Evolutionary conservation across 2,113 vertebrate genomes (phyloP), one percentile per base, ranked within the genome.

Genomic region (Elgaria multicarinata): DNA sequence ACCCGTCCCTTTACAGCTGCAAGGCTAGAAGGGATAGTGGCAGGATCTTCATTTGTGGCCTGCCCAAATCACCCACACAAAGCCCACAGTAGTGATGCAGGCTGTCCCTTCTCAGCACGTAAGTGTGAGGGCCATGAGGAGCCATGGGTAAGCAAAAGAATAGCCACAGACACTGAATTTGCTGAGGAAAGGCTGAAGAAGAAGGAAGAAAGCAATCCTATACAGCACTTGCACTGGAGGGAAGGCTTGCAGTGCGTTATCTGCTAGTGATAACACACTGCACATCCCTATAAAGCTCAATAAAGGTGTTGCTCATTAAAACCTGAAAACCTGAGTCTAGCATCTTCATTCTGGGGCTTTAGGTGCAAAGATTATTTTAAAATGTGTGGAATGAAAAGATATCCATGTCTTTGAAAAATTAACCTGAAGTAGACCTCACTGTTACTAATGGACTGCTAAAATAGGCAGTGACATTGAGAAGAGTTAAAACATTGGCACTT

Each of bases 391-490:
- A 50, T 87, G 16, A 80, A 71, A 80, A 71, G 14, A 42, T 42
- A 31, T 36, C 26, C 9, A 18, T n/a, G 33, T 44, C n/a, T 33
- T 81, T 80, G 66, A 22, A 22, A 81, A 71, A 80, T 87, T 39
- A 80, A 55, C 16, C 46, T 72, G 50, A 71, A 69, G 79, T 87
- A 36, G 64, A 69, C 14, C 76, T 80, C 69, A 12, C 64, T 79
- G 44, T 72, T 55, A 72, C 53, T 55, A 81, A 88, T 88, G 85
- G 39, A 31, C 4, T 44, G 55, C 55, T 77, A 44, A 86, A 86
- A 86, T 86, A 76, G 85, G 16, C 28, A 6, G 24, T 44, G 72
- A 75, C 16, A 31, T 62, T 18, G 53, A 55, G 13, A 76, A 58
- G 53, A 64, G 72, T 86, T 75, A 36, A 74, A 58, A 85, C 42